Percentiles rank a stretch among this genome's conserved stretches.
phyloP scores from a whole-genome alignment of 2,113 vertebrate genomes.

The Centropus bengalensis region DNA sequence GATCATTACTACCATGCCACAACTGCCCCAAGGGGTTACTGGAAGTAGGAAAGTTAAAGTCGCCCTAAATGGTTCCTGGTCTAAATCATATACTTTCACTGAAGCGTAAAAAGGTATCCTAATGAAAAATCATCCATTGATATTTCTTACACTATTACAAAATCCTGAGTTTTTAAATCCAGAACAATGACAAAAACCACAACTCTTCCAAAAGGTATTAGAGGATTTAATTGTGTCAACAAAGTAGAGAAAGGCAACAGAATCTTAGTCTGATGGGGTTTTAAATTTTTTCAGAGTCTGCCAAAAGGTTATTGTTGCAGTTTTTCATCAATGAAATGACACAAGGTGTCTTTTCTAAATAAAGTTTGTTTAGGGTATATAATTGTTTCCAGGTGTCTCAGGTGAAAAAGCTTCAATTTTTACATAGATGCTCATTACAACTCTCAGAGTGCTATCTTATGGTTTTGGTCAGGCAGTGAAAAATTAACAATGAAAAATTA shows the following conservation, averaged over 20 bases:
- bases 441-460: background rate
- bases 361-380: background rate
- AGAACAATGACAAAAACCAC: background rate
- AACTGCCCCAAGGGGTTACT: background rate
- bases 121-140: background rate
- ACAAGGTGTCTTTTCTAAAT: accelerated
- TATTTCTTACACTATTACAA: background rate
- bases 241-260: background rate
- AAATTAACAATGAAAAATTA: background rate
- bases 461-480: background rate
- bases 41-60: background rate
- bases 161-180: background rate
- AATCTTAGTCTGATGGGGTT: background rate
- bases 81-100: background rate
- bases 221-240: background rate
- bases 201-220: background rate
- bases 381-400: background rate
- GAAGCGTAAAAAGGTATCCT: background rate
- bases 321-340: background rate
- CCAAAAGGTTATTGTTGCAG: background rate
- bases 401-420: background rate
- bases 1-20: background rate
- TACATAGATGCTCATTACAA: background rate
- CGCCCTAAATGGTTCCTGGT: background rate
- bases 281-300: background rate